These are phyloP conservation scores for Delichon dasypus DNA, from an alignment of 2,797 vertebrate genomes.

Conservation along the genomic window DNA sequence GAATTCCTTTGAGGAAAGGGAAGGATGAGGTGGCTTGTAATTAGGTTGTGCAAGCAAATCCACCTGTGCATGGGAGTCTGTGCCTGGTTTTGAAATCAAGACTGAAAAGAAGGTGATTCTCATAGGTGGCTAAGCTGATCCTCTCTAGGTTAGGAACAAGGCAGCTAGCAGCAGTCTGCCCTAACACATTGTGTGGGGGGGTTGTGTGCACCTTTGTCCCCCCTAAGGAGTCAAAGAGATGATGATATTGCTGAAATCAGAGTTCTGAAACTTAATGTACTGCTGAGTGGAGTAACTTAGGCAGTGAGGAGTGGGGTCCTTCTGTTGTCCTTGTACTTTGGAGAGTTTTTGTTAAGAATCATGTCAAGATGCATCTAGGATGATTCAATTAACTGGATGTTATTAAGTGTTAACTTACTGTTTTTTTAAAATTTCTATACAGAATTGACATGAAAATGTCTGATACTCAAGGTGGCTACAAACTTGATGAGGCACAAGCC, in stretches of 20 bases:
- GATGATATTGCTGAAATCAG: neutral
- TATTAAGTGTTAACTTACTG: neutral
- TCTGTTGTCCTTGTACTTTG: neutral
- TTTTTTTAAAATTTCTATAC: neutral
- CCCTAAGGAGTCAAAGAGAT: neutral
- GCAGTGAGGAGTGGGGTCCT: neutral
- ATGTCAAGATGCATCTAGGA: neutral
- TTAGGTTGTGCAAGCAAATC: neutral
- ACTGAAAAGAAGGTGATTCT: neutral
- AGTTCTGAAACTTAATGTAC: neutral
- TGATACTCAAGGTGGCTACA: conserved; percentile 85
- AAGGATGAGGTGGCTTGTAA: neutral
- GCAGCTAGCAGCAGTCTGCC: neutral
- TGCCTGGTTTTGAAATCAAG: neutral
- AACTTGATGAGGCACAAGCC: conserved; percentile 93
- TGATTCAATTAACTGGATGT: neutral
- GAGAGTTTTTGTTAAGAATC: neutral
- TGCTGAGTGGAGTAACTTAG: neutral
- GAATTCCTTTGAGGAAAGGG: neutral
- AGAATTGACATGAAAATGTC: conserved; percentile 97
- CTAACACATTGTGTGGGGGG: fast-evolving
- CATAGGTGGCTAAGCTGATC: neutral
- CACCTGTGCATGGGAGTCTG: neutral
- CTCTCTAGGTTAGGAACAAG: neutral
- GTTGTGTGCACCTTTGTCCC: neutral